These are phyloP conservation scores for Spea bombifrons DNA, from an alignment of 2,113 vertebrate species.

Conservation along the genomic window DNA sequence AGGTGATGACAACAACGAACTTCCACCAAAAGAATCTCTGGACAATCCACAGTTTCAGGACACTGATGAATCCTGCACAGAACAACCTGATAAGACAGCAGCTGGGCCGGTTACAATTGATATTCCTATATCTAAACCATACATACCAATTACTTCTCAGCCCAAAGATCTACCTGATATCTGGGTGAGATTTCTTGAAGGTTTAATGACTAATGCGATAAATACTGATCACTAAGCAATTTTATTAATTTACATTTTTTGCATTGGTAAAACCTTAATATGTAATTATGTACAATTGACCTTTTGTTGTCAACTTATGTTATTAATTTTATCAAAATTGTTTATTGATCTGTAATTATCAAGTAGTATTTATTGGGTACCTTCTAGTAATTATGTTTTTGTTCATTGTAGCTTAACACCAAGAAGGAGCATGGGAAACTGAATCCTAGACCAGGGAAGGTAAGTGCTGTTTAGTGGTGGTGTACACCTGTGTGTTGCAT, in stretches of 20 bases:
- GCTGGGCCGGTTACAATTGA: not conserved
- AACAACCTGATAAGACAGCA: not conserved
- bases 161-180: slow-evolving; percentile 62
- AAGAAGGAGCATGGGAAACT: slow-evolving; percentile 76
- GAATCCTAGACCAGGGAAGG: slow-evolving; percentile 91
- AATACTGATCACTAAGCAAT: not conserved
- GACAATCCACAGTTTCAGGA: not conserved
- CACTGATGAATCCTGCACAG: not conserved
- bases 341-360: not conserved
- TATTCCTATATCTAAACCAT: slow-evolving; percentile 43
- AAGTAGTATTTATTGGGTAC: not conserved
- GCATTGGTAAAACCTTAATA: not conserved
- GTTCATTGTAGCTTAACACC: slow-evolving; percentile 61
- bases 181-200: slow-evolving; percentile 70
- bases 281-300: not conserved
- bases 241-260: not conserved
- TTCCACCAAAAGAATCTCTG: too few species aligned
- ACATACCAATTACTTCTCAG: slow-evolving; percentile 11
- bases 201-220: not conserved
- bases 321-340: not conserved
- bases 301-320: not conserved
- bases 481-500: not conserved
- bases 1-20: slow-evolving; percentile 51
- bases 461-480: slow-evolving; percentile 51
- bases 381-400: fast-evolving